Evolutionary conservation across 2,113 vertebrate genomes (phyloP).

Genomic region (Aix galericulata): DNA sequence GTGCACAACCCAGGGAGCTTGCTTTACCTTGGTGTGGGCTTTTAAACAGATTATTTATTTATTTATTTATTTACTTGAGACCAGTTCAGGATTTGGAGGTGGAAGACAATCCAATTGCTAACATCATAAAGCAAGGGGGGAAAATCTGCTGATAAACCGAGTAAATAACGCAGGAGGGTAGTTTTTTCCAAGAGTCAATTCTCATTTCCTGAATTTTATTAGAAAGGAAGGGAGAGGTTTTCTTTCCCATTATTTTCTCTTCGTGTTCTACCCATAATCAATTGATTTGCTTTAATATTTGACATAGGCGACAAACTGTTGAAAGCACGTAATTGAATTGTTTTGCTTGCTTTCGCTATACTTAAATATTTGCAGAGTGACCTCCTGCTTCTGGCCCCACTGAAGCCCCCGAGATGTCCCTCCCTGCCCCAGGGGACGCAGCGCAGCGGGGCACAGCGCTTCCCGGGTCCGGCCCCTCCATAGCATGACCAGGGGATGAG

Average conservation of each 20-base stretch:
- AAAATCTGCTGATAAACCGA: conserved; percentile 37
- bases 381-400: background rate
- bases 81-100: background rate
- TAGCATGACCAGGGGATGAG: background rate
- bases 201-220: conserved; percentile 25
- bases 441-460: background rate
- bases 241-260: background rate
- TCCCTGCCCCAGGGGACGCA: background rate
- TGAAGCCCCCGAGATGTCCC: background rate
- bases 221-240: background rate
- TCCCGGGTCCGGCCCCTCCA: background rate
- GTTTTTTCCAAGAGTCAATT: background rate
- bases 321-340: background rate
- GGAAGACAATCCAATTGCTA: conserved; percentile 55
- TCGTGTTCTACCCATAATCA: background rate
- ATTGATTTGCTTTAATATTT: background rate
- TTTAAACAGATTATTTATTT: conserved; percentile 44
- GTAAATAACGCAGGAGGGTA: conserved; percentile 6
- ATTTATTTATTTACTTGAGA: background rate
- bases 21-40: conserved; percentile 37
- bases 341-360: background rate
- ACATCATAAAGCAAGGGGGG: conserved; percentile 36
- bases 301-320: background rate
- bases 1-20: background rate
- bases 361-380: background rate